Conservation (phyloP, 2,797 vertebrate species). For the Eutrigla gurnardus region DNA sequence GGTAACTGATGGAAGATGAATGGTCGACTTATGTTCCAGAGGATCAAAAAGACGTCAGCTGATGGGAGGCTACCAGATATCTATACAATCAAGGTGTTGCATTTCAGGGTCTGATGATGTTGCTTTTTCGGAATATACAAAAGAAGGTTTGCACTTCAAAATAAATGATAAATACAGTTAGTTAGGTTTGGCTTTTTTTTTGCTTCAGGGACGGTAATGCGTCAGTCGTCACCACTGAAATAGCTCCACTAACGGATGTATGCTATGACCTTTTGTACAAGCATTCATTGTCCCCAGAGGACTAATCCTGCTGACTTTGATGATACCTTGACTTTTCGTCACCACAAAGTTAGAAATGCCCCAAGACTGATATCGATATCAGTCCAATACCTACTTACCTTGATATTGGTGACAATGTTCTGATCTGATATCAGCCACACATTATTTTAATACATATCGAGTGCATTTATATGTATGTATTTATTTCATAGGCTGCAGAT, state of each 20-base stretch:
- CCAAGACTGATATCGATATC: too few species aligned
- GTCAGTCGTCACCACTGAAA: background rate
- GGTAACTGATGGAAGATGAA: slow-evolving; percentile 50
- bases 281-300: background rate
- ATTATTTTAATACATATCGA: too few species aligned
- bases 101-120: background rate
- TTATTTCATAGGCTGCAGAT: too few species aligned
- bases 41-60: slow-evolving; percentile 20
- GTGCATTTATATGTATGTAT: too few species aligned
- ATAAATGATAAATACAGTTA: background rate
- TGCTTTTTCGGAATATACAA: background rate
- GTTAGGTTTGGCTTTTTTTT: background rate
- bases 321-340: background rate
- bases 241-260: background rate
- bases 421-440: too few species aligned
- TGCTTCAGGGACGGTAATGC: background rate
- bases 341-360: too few species aligned
- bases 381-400: too few species aligned
- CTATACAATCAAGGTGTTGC: background rate
- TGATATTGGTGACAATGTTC: too few species aligned
- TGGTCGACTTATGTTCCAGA: slow-evolving; percentile 17
- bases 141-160: background rate
- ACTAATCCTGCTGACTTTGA: background rate
- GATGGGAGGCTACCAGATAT: background rate
- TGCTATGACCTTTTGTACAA: background rate